Evolutionary conservation across 2,888 invertebrate genomes (phyloP), one percentile per base, ranked within the genome.

Genomic region (Siphonodentalium dalli): DNA sequence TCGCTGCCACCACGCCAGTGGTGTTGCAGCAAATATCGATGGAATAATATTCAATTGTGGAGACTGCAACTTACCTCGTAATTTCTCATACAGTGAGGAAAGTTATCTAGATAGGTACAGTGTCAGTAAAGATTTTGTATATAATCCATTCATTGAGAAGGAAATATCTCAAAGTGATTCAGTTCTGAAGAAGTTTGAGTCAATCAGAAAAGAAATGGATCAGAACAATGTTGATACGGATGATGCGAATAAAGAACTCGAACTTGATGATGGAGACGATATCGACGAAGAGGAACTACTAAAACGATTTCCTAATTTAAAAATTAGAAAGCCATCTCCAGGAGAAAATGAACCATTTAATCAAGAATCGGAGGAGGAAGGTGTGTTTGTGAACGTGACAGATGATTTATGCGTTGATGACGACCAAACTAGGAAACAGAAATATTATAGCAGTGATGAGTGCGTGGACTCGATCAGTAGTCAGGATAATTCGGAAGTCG

Each of bases 1-100:
- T n/a, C n/a, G n/a, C n/a, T n/a, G n/a, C n/a, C n/a, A n/a, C n/a
- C n/a, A n/a, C n/a, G n/a, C n/a, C n/a, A n/a, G n/a, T n/a, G n/a
- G n/a, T n/a, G n/a, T n/a, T n/a, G n/a, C n/a, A n/a, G n/a, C n/a
- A n/a, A n/a, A n/a, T n/a, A n/a, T n/a, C n/a, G n/a, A n/a, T n/a
- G n/a, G n/a, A n/a, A n/a, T n/a, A n/a, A n/a, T n/a, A n/a, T n/a
- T n/a, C n/a, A n/a, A n/a, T n/a, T n/a, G n/a, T n/a, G n/a, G n/a
- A n/a, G n/a, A n/a, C n/a, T n/a, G n/a, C n/a, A n/a, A n/a, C n/a
- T 61, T 75, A 44, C 73, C 75, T 3, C 54, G 74, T 33, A 75
- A 75, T 58, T 54, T 74, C n/a, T 75, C 75, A 2, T 75, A 73
- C 48, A 63, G 63, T 3, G 69, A 72, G 33, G 72, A 73, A 27